phyloP scores from a whole-genome alignment of 2,888 invertebrate species.

The Ormia ochracea region DNA sequence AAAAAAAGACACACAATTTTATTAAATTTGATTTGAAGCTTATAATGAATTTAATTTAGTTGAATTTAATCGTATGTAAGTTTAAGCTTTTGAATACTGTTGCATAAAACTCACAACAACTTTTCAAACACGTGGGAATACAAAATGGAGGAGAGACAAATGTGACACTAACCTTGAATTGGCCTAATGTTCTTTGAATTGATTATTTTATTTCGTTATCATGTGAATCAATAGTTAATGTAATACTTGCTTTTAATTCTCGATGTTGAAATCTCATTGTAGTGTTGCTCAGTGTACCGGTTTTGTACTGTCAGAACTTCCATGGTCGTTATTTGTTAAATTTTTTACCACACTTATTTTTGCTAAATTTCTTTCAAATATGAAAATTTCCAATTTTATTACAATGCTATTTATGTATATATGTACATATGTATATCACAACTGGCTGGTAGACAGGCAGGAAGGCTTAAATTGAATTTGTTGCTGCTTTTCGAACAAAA shows the following conservation, averaged over 20 bases:
- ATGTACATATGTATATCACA: too few relatives aligned
- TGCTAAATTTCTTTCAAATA: constrained; percentile 4
- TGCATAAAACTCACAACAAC: too few relatives aligned
- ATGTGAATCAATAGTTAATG: neutral
- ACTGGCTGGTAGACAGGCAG: neutral
- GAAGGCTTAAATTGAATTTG: constrained; percentile 4
- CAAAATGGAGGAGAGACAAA: too few relatives aligned
- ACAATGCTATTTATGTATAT: constrained; percentile 22
- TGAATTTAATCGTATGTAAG: too few relatives aligned
- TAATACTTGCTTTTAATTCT: constrained; percentile 53
- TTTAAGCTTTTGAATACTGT: too few relatives aligned
- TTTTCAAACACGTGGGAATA: too few relatives aligned
- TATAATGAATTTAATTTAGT: too few relatives aligned
- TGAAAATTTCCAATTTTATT: constrained; percentile 6
- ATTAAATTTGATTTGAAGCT: too few relatives aligned
- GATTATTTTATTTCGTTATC: neutral
- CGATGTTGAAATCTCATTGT: constrained; percentile 53
- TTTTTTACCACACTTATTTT: neutral
- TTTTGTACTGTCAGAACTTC: constrained; percentile 60
- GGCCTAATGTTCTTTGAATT: too few relatives aligned
- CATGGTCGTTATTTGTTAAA: constrained; percentile 18
- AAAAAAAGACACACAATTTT: too few relatives aligned
- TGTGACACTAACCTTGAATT: too few relatives aligned
- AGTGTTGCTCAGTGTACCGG: constrained; percentile 53
- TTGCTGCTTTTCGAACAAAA: neutral